These are phyloP conservation scores for Lithobates pipiens DNA, from an alignment of 2,797 vertebrate species.

Conservation along the genomic window DNA sequence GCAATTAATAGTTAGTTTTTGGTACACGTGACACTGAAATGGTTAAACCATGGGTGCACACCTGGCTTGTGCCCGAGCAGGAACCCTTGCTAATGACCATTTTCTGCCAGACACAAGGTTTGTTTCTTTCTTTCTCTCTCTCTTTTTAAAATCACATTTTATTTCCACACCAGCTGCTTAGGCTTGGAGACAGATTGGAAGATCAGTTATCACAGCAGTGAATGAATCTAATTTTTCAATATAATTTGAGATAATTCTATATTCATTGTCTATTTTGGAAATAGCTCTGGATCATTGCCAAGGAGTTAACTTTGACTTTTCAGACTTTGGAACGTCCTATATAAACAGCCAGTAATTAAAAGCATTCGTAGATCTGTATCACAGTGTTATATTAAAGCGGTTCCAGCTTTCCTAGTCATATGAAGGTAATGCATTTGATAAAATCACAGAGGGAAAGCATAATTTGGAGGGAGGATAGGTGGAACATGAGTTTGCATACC, in stretches of 20 bases:
- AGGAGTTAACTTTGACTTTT: slow-evolving; percentile 64
- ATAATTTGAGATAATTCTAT: slow-evolving; percentile 80
- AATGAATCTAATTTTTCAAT: slow-evolving; percentile 84
- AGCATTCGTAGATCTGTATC: slow-evolving; percentile 2
- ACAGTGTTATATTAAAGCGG: slow-evolving; percentile 11
- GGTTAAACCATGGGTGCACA: slow-evolving; percentile 17
- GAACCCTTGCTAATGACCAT: slow-evolving; percentile 67
- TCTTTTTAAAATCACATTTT: slow-evolving; percentile 78
- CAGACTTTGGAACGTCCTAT: slow-evolving; percentile 43
- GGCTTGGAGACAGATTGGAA: slow-evolving; percentile 78
- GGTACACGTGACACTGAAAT: background rate
- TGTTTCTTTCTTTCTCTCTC: slow-evolving; percentile 58
- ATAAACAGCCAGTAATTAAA: slow-evolving; percentile 19
- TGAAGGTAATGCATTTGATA: slow-evolving; percentile 5
- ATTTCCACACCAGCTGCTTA: slow-evolving; percentile 81
- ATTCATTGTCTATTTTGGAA: slow-evolving; percentile 76
- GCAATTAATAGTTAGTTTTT: no score
- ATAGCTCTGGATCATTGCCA: slow-evolving; percentile 73
- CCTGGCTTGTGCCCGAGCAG: slow-evolving; percentile 62
- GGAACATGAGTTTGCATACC: slow-evolving; percentile 14
- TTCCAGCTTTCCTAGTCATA: slow-evolving; percentile 4
- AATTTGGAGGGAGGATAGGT: background rate
- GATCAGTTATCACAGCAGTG: slow-evolving; percentile 83
- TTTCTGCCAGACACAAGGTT: slow-evolving; percentile 65
- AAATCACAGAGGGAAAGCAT: background rate